These are phyloP conservation scores for Hucho hucho DNA, from an alignment of 2,113 vertebrate species.

Conservation along the genomic window DNA sequence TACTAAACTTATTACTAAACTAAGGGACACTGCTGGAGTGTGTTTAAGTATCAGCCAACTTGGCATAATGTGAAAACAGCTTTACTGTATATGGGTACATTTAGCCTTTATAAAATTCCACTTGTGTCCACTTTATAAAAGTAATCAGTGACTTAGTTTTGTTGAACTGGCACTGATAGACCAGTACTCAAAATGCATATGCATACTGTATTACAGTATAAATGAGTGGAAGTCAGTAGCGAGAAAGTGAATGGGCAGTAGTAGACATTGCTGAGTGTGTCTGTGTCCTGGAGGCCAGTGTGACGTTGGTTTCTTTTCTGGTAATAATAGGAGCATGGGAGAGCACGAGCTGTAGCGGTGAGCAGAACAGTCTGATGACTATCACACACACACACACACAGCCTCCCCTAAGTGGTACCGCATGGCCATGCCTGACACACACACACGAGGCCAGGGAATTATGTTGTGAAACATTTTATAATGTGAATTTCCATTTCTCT, in stretches of 20 bases:
- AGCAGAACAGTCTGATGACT: slow-evolving; percentile 56
- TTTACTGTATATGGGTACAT: background rate
- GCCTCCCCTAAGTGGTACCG: slow-evolving; percentile 43
- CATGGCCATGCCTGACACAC: slow-evolving; percentile 38
- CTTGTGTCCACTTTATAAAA: too few species aligned
- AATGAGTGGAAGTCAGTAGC: background rate
- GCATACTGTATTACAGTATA: background rate
- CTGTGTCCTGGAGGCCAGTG: background rate
- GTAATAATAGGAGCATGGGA: slow-evolving; percentile 27
- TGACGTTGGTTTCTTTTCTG: slow-evolving; percentile 19
- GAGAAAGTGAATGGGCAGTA: slow-evolving; percentile 3
- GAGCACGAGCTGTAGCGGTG: slow-evolving; percentile 30
- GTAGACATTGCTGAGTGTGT: background rate
- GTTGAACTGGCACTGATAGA: too few species aligned
- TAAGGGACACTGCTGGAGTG: background rate
- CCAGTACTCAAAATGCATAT: too few species aligned
- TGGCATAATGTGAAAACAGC: background rate
- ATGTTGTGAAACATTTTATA: background rate
- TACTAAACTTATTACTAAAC: background rate
- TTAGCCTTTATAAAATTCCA: background rate
- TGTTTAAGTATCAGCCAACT: background rate
- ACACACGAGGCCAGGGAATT: background rate
- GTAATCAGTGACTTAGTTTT: too few species aligned
- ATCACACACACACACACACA: slow-evolving; percentile 41
- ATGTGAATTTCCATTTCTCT: background rate